phyloP scores from a whole-genome alignment of 2,888 invertebrate genomes.

The Ectemnius cavifrons region DNA sequence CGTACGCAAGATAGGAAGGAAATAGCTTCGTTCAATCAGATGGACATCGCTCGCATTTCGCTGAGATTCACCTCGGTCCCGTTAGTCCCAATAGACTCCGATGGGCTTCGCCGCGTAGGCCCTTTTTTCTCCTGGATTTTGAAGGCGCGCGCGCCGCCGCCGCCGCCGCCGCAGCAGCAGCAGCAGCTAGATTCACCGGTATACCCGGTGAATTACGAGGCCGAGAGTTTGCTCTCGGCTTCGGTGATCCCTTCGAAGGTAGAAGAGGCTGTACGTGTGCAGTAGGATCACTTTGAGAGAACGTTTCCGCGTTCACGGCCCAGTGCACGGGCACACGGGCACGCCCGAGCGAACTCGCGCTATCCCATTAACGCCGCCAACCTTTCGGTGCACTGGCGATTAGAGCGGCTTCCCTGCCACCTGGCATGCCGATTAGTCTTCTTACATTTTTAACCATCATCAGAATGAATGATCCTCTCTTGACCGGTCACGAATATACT shows the following conservation, averaged over 20 bases:
- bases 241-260: too few relatives aligned
- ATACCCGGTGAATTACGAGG: too few relatives aligned
- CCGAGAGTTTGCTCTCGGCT: too few relatives aligned
- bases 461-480: too few relatives aligned
- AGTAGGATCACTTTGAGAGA: constrained; percentile 23
- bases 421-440: not conserved
- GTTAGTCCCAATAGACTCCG: constrained; percentile 1
- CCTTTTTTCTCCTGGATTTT: too few relatives aligned
- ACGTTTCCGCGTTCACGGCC: constrained; percentile 65
- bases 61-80: not conserved
- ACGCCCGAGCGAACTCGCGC: constrained; percentile 46
- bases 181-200: too few relatives aligned
- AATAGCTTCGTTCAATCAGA: too few relatives aligned
- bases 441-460: not conserved
- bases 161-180: too few relatives aligned
- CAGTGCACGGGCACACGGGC: constrained; percentile 49
- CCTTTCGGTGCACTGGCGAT: constrained; percentile 28
- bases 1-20: too few relatives aligned
- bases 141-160: too few relatives aligned
- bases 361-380: constrained; percentile 44
- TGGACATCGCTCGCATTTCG: not conserved
- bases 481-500: too few relatives aligned
- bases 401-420: not conserved
- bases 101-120: too few relatives aligned
- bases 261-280: not conserved